phyloP scores from a whole-genome alignment of 2,888 invertebrate species.

The Thymelicus lineola region DNA sequence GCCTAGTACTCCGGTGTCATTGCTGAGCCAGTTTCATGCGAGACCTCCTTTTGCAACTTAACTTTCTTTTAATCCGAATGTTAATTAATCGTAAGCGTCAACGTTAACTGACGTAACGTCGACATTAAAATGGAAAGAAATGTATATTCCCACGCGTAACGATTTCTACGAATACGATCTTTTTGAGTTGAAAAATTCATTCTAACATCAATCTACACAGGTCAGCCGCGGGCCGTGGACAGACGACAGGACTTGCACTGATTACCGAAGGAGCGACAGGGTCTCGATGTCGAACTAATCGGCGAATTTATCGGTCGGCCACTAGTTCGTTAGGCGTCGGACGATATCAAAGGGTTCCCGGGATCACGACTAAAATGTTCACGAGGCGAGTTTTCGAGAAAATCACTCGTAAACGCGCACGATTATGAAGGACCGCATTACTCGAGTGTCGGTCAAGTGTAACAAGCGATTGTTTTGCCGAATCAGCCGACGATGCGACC shows the following conservation, averaged over 20 bases:
- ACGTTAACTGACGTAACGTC: constrained; percentile 3
- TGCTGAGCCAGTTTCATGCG: constrained; percentile 52
- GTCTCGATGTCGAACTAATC: constrained; percentile 63
- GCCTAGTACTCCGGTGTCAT: constrained; percentile 72
- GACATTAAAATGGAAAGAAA: constrained; percentile 22
- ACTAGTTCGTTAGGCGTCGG: constrained; percentile 73
- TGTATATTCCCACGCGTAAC: constrained; percentile 14
- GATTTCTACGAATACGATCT: constrained; percentile 7
- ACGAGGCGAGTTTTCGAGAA: constrained; percentile 74
- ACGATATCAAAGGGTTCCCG: constrained; percentile 69
- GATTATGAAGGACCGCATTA: constrained; percentile 64
- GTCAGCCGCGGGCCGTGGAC: constrained; percentile 41
- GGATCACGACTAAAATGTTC: constrained; percentile 74
- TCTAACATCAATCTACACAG: constrained; percentile 45
- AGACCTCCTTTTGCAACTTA: neutral
- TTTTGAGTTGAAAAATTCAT: constrained; percentile 35
- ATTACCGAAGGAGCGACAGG: constrained; percentile 61
- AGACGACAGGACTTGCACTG: constrained; percentile 49
- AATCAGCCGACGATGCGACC: constrained; percentile 30
- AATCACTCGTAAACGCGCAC: constrained; percentile 67
- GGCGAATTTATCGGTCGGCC: constrained; percentile 59
- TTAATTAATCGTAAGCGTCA: constrained; percentile 11
- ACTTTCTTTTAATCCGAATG: constrained; percentile 15
- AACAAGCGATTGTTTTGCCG: constrained; percentile 45
- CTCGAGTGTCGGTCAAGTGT: constrained; percentile 49